Percentiles rank a stretch among this genome's conserved stretches.
Conservation (phyloP, 2,888 invertebrate genomes). For the Agonopterix arenella region DNA sequence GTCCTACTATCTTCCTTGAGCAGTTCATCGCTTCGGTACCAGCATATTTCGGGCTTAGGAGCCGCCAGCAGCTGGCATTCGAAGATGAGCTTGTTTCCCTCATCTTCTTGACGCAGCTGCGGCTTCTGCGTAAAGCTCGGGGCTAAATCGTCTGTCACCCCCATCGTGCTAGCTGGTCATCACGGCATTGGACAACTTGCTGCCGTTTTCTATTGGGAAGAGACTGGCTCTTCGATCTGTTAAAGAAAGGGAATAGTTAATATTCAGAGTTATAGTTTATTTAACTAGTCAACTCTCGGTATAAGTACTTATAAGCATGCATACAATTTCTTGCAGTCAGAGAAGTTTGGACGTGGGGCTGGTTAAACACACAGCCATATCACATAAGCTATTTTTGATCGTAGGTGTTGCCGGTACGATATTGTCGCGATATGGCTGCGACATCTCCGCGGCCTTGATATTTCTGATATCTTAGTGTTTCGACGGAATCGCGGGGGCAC, state of each 20-base stretch:
- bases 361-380: too few relatives aligned
- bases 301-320: too few relatives aligned
- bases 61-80: conserved; percentile 93
- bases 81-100: conserved; percentile 95
- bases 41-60: conserved; percentile 93
- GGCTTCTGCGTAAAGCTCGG: conserved; percentile 99
- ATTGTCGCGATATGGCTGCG: too few relatives aligned
- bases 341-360: too few relatives aligned
- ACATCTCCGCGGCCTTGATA: too few relatives aligned
- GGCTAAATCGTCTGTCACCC: conserved; percentile 95
- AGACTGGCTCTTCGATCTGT: conserved; percentile 33
- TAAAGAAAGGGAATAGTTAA: neutral
- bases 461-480: too few relatives aligned
- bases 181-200: conserved; percentile 41
- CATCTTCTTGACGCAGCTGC: conserved; percentile 96
- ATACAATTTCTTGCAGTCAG: too few relatives aligned
- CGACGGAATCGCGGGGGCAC: too few relatives aligned
- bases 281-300: too few relatives aligned
- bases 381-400: too few relatives aligned
- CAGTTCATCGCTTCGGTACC: conserved; percentile 93
- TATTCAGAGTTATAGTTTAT: neutral
- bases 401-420: too few relatives aligned
- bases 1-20: conserved; percentile 90
- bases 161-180: conserved; percentile 79
- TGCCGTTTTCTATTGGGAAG: conserved; percentile 16